A percentile compares a stretch with the other conserved stretches of the same genome.
Conservation (phyloP, 2,113 vertebrate genomes). For the Pomatorhinus ruficollis region DNA sequence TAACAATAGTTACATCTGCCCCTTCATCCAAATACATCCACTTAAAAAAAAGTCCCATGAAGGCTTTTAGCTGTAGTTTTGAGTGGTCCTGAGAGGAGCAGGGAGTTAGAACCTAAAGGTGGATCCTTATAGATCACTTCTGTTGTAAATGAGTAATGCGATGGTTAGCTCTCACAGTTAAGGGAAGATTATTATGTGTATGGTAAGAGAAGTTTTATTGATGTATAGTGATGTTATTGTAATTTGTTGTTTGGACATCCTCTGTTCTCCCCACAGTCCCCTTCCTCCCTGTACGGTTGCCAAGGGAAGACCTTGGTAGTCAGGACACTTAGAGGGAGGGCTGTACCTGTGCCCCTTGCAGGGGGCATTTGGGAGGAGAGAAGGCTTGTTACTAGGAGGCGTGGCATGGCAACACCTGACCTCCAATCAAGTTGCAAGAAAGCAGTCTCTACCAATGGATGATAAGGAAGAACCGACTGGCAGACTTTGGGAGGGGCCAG, state of each 20-base stretch:
- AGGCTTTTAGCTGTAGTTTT: background rate
- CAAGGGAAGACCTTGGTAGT: background rate
- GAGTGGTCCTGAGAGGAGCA: background rate
- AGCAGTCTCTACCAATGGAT: background rate
- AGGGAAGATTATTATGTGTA: background rate
- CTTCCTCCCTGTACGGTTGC: background rate
- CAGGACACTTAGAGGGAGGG: background rate
- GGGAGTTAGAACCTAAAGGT: background rate
- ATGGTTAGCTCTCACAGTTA: background rate
- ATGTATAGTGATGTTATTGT: background rate
- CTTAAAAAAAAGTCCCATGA: background rate
- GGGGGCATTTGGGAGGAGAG: background rate
- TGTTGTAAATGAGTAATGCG: background rate
- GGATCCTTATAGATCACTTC: background rate
- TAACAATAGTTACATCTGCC: accelerated
- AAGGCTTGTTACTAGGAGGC: background rate
- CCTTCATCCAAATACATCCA: background rate
- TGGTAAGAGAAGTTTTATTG: background rate
- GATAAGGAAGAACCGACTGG: background rate
- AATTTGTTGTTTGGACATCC: background rate
- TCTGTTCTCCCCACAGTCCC: background rate
- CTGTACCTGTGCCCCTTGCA: background rate
- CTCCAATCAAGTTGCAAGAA: background rate
- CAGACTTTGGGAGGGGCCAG: background rate
- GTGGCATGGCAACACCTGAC: background rate